A percentile compares a stretch with the other conserved stretches of the same genome.
phyloP scores from a whole-genome alignment of 1,140 invertebrate genomes.

The Zaprionus tsacasi region DNA sequence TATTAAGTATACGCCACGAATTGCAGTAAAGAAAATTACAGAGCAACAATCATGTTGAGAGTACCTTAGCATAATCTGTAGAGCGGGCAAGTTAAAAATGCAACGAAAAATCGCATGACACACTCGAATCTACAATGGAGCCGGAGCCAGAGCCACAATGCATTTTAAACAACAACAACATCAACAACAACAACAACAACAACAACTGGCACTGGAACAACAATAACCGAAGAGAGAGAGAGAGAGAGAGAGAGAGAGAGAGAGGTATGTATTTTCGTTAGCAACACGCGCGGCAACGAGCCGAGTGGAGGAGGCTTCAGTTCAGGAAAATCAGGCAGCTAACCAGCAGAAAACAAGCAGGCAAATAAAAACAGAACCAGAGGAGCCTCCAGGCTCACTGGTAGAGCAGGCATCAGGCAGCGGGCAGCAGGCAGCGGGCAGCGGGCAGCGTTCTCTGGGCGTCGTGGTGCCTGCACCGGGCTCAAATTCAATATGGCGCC shows the following conservation, averaged over 20 bases:
- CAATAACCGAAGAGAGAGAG: constrained; percentile 42
- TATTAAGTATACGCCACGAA: constrained; percentile 22
- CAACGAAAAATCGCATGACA: constrained; percentile 38
- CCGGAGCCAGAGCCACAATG: constrained; percentile 44
- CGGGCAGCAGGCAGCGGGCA: constrained; percentile 24
- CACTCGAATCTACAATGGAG: constrained; percentile 20
- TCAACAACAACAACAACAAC: constrained; percentile 53
- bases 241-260: background rate
- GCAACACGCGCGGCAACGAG: constrained; percentile 56
- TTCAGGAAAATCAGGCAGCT: constrained; percentile 70
- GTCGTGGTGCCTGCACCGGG: constrained; percentile 32
- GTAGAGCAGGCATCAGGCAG: constrained; percentile 40
- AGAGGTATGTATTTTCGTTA: constrained; percentile 58
- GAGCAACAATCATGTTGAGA: background rate
- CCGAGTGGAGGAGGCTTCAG: constrained; percentile 34
- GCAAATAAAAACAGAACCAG: constrained; percentile 72
- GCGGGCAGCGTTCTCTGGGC: constrained; percentile 7
- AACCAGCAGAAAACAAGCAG: constrained; percentile 79
- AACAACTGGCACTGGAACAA: constrained; percentile 30
- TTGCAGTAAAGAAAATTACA: background rate
- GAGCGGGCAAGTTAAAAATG: constrained; percentile 38
- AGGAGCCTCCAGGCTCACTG: constrained; percentile 28
- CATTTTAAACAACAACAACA: constrained; percentile 68
- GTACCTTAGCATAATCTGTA: constrained; percentile 10
- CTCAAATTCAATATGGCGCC: constrained; percentile 75